These are phyloP conservation scores for Drosophila oshimai DNA, from an alignment of 1,140 invertebrate species.

Conservation along the genomic window DNA sequence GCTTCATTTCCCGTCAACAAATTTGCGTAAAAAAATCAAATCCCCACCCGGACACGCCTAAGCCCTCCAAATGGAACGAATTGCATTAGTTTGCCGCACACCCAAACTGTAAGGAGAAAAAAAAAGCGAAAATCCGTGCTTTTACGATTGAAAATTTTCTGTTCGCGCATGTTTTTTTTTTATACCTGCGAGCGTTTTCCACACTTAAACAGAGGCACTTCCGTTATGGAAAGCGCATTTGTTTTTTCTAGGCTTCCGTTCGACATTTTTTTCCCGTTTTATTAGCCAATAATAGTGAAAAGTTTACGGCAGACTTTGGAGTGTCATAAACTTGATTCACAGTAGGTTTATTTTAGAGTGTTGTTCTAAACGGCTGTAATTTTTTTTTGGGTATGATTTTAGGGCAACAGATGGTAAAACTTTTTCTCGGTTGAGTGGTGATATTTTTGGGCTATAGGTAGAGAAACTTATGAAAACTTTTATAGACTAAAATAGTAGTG, in stretches of 20 bases:
- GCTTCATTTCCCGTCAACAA: slow-evolving; percentile 63
- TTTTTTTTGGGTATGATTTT: slow-evolving; percentile 7
- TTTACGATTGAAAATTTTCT: slow-evolving; percentile 43
- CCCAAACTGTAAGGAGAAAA: slow-evolving; percentile 29
- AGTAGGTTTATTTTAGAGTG: neutral
- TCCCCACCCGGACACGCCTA: slow-evolving; percentile 13
- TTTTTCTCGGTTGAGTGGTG: neutral
- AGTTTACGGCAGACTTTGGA: slow-evolving; percentile 45
- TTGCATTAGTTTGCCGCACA: slow-evolving; percentile 66
- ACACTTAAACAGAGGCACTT: slow-evolving; percentile 19
- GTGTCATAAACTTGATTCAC: slow-evolving; percentile 10
- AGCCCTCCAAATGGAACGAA: slow-evolving; percentile 24
- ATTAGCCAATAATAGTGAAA: slow-evolving; percentile 50
- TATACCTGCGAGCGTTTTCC: slow-evolving; percentile 11
- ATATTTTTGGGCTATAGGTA: neutral
- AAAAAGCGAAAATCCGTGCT: slow-evolving; percentile 9
- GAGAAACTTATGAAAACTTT: neutral
- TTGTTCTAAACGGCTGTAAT: slow-evolving; percentile 14
- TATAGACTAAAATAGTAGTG: no score
- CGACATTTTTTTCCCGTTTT: slow-evolving; percentile 36
- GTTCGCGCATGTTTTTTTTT: neutral
- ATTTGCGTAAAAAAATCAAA: slow-evolving; percentile 50
- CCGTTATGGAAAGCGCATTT: slow-evolving; percentile 31
- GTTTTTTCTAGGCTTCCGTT: slow-evolving; percentile 14
- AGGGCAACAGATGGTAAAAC: neutral